These are phyloP conservation scores for Oligia latruncula DNA, from an alignment of 2,888 invertebrate genomes.

Conservation along the genomic window DNA sequence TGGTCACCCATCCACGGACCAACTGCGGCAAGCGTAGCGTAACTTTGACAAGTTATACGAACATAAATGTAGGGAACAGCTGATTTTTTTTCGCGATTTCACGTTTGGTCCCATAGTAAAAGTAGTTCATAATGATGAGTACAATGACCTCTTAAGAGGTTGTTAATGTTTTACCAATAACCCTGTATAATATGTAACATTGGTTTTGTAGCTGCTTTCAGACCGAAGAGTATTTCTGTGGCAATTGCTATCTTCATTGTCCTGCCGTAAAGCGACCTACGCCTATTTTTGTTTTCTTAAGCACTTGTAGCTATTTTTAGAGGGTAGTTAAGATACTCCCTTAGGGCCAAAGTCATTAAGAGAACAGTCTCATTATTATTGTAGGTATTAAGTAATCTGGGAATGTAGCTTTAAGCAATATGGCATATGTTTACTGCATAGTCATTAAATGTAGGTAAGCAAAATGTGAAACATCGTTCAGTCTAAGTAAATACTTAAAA, in stretches of 20 bases:
- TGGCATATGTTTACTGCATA: neutral
- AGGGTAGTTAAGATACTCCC: constrained; percentile 17
- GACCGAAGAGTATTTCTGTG: neutral
- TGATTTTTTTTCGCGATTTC: too few species aligned
- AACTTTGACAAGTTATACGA: too few species aligned
- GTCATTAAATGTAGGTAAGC: neutral
- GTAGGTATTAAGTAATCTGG: neutral
- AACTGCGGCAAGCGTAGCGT: too few species aligned
- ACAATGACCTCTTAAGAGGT: too few species aligned
- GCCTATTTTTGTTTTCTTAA: constrained; percentile 9
- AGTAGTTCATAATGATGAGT: too few species aligned
- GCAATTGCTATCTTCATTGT: neutral
- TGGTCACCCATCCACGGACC: too few species aligned
- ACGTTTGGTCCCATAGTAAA: too few species aligned
- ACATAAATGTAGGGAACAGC: too few species aligned
- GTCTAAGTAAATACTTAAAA: neutral
- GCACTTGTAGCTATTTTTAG: constrained; percentile 16
- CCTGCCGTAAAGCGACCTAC: neutral
- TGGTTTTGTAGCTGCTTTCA: neutral
- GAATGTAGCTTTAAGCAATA: neutral
- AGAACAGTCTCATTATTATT: constrained; percentile 5
- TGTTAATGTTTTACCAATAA: too few species aligned
- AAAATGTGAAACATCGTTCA: neutral
- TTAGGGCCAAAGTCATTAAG: neutral
- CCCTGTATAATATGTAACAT: too few species aligned